A percentile compares a stretch with the other conserved stretches of the same genome.
phyloP scores from a whole-genome alignment of 2,797 vertebrate genomes.

The Macropodus opercularis region DNA sequence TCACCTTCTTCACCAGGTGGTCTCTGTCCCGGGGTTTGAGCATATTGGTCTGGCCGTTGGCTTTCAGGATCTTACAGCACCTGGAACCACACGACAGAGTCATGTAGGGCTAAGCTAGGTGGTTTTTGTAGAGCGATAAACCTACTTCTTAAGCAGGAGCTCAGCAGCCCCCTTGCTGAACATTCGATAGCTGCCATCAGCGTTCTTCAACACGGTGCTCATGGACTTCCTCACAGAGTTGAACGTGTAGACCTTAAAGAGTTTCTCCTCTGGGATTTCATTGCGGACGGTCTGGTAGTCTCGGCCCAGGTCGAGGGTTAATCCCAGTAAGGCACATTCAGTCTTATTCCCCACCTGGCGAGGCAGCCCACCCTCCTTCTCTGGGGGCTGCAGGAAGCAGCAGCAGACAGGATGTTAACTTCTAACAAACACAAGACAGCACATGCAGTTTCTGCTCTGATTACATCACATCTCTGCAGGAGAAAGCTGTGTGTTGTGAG shows the following conservation, averaged over 20 bases:
- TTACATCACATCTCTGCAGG: no score
- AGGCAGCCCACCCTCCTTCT: slow-evolving; percentile 92
- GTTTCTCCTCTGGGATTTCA: slow-evolving; percentile 92
- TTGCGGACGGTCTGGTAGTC: slow-evolving; percentile 89
- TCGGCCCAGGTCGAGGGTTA: slow-evolving; percentile 86
- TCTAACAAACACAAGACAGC: not conserved
- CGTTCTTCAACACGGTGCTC: slow-evolving; percentile 93
- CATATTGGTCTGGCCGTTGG: slow-evolving; percentile 80
- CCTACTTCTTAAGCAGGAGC: slow-evolving; percentile 98
- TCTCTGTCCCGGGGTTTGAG: slow-evolving; percentile 90
- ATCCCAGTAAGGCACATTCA: slow-evolving; percentile 94
- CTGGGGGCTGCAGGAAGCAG: slow-evolving; percentile 83
- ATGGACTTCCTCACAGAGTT: slow-evolving; percentile 97
- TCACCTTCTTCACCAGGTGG: slow-evolving; percentile 91
- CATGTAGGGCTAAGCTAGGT: not conserved
- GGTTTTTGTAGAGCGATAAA: not conserved
- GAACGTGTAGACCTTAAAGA: slow-evolving; percentile 98
- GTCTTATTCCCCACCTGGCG: slow-evolving; percentile 98
- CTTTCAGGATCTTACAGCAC: slow-evolving; percentile 88
- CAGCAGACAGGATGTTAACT: not conserved
- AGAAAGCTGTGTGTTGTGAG: no score
- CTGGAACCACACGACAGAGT: slow-evolving; percentile 69
- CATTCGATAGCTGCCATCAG: slow-evolving; percentile 92
- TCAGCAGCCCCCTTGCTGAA: slow-evolving; percentile 98
- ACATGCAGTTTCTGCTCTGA: no score